Base-by-base conservation (phyloP, 2,113 vertebrate genomes). In the Ivindomyrus marchei region DNA sequence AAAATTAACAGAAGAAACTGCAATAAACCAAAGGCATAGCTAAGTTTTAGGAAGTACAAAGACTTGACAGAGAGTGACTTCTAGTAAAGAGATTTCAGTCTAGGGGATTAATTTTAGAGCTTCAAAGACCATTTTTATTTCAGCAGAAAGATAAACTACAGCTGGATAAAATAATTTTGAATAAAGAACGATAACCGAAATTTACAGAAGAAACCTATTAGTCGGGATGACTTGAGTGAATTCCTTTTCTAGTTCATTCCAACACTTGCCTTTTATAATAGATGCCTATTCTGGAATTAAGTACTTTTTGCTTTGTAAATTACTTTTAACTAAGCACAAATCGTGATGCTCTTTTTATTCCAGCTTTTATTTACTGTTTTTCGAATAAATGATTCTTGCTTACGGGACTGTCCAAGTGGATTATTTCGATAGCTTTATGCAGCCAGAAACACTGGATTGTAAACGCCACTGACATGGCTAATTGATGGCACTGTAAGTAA, bases 41-140 rank as follows among this genome's bases (percentile, higher is more conserved):
- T 19, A 42, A 21, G 36, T 80, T 80, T 80, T 80, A 80, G 0
- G 15, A 80, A 80, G 15, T 19, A 80, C 74, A 42, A 80, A 80
- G 13, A 39, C 31, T 17, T 19, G 74, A 80, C 74, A 80, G 62
- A 13, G 62, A 31, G 36, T 80, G 74, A 80, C 13, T 39, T 17
- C 74, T 7, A 80, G 74, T 80, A 80, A 80, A 80, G 36, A 80
- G 74, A 80, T 80, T 80, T 80, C 74, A 80, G 74, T 80, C 74
- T 80, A 19, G 74, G 17, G 74, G 74, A 80, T 80, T 80, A 80
- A 80, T 80, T 80, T 80, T 80, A 80, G 4, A 80, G 74, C 74
- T 80, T 80, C 74, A 80, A 80, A 80, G 74, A 42, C 74, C 36
- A 80, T 80, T 80, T 70, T 80, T 80, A 80, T 42, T 80, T 80